Evolutionary conservation across 2,113 vertebrate genomes (phyloP), one percentile per base, ranked within the genome.

Genomic region (Microtus pennsylvanicus): DNA sequence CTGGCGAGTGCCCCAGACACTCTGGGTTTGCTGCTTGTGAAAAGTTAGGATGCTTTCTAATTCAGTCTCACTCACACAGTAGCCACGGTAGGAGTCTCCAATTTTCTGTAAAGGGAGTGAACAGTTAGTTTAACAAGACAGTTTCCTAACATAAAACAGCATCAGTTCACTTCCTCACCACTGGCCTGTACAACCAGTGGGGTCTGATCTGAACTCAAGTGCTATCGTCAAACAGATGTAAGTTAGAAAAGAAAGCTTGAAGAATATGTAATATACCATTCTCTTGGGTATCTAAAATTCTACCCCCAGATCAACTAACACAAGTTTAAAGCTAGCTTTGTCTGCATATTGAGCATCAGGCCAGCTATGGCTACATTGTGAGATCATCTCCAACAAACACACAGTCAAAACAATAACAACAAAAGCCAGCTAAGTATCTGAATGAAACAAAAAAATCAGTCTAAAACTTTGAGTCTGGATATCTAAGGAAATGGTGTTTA

Each of bases 71-170:
- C 98, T 99, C 96, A 98, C 96, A 93, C 99, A 99, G 98, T 99
- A 99, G 97, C 99, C 99, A 2, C 99, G 98, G 94, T 98, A 99
- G 1, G 99, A 99, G 97, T 99, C 98, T 96, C 99, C 99, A 96
- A 99, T 99, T 98, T 98, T 99, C 99, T 99, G 98, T 93, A 87
- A 78, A 94, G 93, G 90, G 97, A 98, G 0, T 45, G 38, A 74
- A 91, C 42, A 95, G 86, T 87, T 96, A 96, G 94, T 4, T 21
- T 95, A 97, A 94, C 90, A 70, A 95, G 69, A 91, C 93, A 16
- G 33, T 47, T 88, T 13, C 83, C 74, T 5, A 85, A 93, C 26
- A 89, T 78, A 35, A 90, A 94, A 94, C 61, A 95, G 30, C 24
- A 50, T 76, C 65, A 85, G 28, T 38, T 94, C 67, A 94, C n/a